Evolutionary conservation across 2,797 vertebrate species (phyloP).

Genomic region (Novumbra hubbsi): DNA sequence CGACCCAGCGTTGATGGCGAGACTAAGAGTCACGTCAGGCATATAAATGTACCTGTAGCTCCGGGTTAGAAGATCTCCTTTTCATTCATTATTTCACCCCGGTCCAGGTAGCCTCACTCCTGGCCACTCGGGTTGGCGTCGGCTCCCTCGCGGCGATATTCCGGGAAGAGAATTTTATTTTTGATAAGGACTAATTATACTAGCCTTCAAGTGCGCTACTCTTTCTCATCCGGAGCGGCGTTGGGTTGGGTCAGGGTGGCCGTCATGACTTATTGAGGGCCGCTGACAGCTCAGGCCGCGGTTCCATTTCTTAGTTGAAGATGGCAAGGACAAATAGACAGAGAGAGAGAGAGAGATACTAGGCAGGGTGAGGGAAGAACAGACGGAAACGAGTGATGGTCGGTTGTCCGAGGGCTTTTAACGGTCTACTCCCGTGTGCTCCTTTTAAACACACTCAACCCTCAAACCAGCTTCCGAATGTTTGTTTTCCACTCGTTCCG

Average conservation of each 20-base stretch:
- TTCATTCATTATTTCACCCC: conserved; percentile 74
- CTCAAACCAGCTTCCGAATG: conserved; percentile 22
- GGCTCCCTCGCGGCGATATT: conserved; percentile 74
- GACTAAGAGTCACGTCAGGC: conserved; percentile 69
- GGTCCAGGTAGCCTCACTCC: conserved; percentile 76
- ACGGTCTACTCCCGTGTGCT: conserved; percentile 20
- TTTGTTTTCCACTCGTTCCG: conserved; percentile 23
- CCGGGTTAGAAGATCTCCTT: conserved; percentile 77
- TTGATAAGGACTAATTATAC: conserved; percentile 83
- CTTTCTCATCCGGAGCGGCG: conserved; percentile 57
- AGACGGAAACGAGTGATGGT: conserved; percentile 25
- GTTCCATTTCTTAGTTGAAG: conserved; percentile 23
- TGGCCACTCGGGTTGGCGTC: conserved; percentile 63
- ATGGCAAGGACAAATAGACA: background rate
- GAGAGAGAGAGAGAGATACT: conserved; percentile 13
- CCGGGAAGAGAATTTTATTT: conserved; percentile 76
- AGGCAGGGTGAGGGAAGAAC: background rate
- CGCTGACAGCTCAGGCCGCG: conserved; percentile 69
- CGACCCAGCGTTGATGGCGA: conserved; percentile 77
- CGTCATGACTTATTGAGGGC: conserved; percentile 71
- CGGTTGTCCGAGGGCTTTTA: conserved; percentile 31
- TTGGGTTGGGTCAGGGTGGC: conserved; percentile 57
- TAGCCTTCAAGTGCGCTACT: conserved; percentile 71
- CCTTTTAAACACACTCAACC: conserved; percentile 51
- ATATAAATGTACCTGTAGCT: conserved; percentile 82